phyloP scores from a whole-genome alignment of 2,888 invertebrate genomes.

The Archips xylosteana region DNA sequence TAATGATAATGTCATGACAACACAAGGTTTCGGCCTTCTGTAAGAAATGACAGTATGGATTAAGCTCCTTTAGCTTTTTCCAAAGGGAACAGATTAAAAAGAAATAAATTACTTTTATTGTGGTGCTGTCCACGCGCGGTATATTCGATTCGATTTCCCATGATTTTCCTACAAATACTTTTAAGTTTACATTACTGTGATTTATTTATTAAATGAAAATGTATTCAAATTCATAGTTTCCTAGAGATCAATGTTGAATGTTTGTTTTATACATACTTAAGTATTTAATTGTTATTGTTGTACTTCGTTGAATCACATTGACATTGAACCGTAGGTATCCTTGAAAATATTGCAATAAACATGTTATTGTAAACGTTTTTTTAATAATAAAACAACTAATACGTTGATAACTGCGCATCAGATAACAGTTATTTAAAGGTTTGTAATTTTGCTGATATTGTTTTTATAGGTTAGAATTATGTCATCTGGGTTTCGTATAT shows the following conservation, averaged over 20 bases:
- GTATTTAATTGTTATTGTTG: background rate
- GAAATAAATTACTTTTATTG: no score
- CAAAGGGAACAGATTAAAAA: no score
- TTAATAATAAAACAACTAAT: background rate
- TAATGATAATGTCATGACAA: no score
- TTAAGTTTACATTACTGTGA: background rate
- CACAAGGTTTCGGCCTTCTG: no score
- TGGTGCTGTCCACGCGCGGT: slow-evolving; percentile 1
- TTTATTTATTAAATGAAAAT: slow-evolving; percentile 1
- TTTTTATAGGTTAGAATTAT: slow-evolving; percentile 23
- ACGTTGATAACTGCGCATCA: background rate
- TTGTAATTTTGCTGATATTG: background rate
- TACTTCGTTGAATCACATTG: background rate
- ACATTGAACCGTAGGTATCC: background rate
- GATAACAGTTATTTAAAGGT: background rate
- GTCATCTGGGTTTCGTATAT: background rate
- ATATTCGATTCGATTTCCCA: slow-evolving; percentile 7
- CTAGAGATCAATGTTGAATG: background rate
- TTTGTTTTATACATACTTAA: slow-evolving; percentile 2
- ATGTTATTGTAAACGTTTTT: background rate
- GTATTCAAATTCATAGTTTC: background rate
- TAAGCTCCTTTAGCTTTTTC: no score
- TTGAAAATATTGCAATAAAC: slow-evolving; percentile 4
- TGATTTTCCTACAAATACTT: background rate
- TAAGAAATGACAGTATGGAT: no score